Conservation (phyloP, 2,888 invertebrate species). For the Caenorhabditis sp. region DNA sequence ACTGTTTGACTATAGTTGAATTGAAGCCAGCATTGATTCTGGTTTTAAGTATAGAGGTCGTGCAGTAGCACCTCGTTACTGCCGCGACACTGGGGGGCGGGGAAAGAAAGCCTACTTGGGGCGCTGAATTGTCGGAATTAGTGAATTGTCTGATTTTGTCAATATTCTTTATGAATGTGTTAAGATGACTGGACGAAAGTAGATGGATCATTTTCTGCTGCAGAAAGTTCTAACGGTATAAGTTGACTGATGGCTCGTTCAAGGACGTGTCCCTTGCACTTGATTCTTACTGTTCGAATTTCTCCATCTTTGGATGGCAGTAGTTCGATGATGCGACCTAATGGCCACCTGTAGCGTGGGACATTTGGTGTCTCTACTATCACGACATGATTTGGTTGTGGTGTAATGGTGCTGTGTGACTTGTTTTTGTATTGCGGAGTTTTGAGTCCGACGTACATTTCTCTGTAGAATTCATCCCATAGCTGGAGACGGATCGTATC, state of each 20-base stretch:
- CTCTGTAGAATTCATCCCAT: conserved; percentile 4
- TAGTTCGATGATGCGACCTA: not conserved
- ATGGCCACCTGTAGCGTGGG: not conserved
- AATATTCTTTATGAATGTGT: no score
- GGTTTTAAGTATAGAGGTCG: not conserved
- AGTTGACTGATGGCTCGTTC: not conserved
- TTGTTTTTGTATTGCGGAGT: not conserved
- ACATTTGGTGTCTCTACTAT: not conserved
- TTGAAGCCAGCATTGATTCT: not conserved
- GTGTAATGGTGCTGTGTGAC: not conserved
- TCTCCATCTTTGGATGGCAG: not conserved
- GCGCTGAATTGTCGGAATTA: no score
- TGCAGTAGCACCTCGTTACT: not conserved
- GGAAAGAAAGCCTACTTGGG: not conserved
- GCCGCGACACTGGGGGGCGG: not conserved
- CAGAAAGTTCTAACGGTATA: not conserved
- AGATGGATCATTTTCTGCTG: not conserved
- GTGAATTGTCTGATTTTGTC: no score
- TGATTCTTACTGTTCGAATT: not conserved
- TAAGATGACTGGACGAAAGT: no score
- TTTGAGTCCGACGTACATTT: not conserved
- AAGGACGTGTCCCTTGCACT: not conserved
- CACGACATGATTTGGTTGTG: not conserved
- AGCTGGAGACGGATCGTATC: not conserved
- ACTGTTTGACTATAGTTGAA: no score